Evolutionary conservation across 2,113 vertebrate species (phyloP), one percentile per base, ranked within the genome.

Genomic region (Lipophrys pholis): DNA sequence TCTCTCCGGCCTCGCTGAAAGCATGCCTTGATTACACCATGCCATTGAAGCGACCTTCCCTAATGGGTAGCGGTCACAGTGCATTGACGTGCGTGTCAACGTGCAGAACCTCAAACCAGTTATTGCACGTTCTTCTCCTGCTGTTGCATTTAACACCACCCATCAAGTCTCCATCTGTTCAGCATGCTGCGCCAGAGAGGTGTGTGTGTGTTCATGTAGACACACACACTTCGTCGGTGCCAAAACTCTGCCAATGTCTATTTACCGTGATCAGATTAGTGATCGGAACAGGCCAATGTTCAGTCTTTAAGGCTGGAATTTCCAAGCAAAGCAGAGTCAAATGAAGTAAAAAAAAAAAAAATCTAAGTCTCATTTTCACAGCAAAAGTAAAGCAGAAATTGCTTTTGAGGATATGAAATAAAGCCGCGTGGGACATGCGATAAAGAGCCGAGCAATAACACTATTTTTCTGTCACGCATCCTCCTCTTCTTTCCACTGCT

Each of bases 21-120:
- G 39, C 16, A 59, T 1, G 63, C 65, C 59, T 75, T 82, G 82
- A 87, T 85, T 85, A 46, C 64, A 55, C 16, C 0, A 12, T 83
- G 81, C 48, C 80, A 70, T 78, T 86, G 83, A 73, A 52, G 9
- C 82, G 87, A 88, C 84, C 86, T 89, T 89, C 66, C 45, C 42
- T 80, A 80, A 85, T 71, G 58, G 50, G 49, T 30, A 56, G 59
- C 8, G 69, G 79, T 69, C 66, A 69, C 48, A 57, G 65, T 16
- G 59, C 6, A 12, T 42, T 17, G 54, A 61, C 10, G 41, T 42
- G 41, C 11, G 51, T 50, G 60, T 42, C 21, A 6, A 4, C 6
- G 41, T 12, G 61, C 65, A 63, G 55, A 69, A 81, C 67, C 73
- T 76, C 17, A 72, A 64, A 61, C 16, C 39, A 61, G 68, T 52